phyloP scores from a whole-genome alignment of 2,113 vertebrate species.

The Peromyscus maniculatus region DNA sequence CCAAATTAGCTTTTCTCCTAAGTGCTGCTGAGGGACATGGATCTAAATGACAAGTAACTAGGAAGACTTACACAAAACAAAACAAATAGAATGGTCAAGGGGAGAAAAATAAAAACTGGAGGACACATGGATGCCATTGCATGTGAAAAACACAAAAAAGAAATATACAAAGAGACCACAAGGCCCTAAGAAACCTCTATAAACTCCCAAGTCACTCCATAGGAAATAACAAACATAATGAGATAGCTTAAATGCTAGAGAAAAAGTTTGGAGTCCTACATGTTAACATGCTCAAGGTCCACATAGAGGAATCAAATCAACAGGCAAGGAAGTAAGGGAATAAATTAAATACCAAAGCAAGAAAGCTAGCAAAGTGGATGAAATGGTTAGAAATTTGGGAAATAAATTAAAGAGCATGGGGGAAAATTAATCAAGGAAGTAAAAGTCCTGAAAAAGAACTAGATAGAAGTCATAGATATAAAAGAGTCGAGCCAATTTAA shows the following conservation, averaged over 20 bases:
- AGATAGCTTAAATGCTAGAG: neutral
- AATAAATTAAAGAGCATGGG: neutral
- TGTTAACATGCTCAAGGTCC: neutral
- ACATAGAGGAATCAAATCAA: neutral
- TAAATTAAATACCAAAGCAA: neutral
- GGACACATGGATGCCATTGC: neutral
- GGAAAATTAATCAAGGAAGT: neutral
- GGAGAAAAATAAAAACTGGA: neutral
- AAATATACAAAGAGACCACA: neutral
- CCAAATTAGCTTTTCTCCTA: neutral
- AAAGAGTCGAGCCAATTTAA: neutral
- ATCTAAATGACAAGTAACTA: neutral
- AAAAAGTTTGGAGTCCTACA: neutral
- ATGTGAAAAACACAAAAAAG: neutral
- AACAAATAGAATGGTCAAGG: neutral
- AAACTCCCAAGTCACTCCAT: neutral
- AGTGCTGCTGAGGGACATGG: neutral
- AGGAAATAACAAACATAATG: neutral
- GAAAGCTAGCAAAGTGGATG: neutral
- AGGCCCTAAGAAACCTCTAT: neutral
- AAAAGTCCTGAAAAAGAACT: too few relatives aligned
- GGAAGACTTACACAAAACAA: neutral
- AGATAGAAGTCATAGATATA: neutral
- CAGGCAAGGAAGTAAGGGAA: neutral
- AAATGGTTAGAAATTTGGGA: neutral